A percentile compares a stretch with the other conserved stretches of the same genome.
Evolutionary conservation across 1,140 invertebrate species (phyloP).

Genomic region (Sitodiplosis mosellana): DNA sequence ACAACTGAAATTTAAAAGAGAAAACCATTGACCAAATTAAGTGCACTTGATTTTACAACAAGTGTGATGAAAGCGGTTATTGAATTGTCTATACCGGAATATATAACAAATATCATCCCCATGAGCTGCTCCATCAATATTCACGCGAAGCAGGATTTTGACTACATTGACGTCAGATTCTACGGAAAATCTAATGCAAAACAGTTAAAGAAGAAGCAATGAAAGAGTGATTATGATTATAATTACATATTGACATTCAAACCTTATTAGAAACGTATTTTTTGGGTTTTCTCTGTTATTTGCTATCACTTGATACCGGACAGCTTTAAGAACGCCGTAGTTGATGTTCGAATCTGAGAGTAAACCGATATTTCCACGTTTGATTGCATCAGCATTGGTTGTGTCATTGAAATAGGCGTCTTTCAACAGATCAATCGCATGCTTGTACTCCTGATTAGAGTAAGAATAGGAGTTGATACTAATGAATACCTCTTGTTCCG

Average conservation of each 20-base stretch:
- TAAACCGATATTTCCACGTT: not conserved
- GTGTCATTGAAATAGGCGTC: not conserved
- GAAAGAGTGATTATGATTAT: not conserved
- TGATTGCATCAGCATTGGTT: not conserved
- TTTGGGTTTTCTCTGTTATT: not conserved
- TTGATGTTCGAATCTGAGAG: not conserved
- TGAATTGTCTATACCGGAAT: no score
- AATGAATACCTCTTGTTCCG: not conserved
- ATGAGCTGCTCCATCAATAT: not conserved
- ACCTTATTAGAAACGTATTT: not conserved
- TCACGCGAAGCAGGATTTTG: not conserved
- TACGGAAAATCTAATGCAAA: not conserved
- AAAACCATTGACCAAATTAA: not conserved
- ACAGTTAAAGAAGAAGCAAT: not conserved
- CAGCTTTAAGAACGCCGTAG: not conserved
- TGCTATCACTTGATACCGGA: not conserved
- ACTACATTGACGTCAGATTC: not conserved
- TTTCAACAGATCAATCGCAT: not conserved
- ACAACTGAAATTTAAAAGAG: not conserved
- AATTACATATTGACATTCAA: not conserved
- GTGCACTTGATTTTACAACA: not conserved
- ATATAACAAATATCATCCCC: not conserved
- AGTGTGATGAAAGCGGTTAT: no score
- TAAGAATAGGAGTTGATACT: not conserved
- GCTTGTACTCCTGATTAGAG: not conserved